phyloP scores from a whole-genome alignment of 2,888 invertebrate species.

The Mechanitis mazaeus region DNA sequence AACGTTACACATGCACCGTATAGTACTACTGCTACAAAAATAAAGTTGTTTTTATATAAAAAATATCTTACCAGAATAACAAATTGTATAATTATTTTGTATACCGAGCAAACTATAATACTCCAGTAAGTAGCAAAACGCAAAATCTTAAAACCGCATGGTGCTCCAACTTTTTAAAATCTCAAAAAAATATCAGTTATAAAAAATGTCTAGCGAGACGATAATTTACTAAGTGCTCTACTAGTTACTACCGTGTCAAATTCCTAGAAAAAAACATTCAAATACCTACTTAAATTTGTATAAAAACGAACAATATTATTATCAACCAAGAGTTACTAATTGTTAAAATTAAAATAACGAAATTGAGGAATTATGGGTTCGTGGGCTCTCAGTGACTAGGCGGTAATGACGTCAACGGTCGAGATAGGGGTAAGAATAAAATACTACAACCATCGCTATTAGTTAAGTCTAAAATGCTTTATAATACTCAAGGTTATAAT shows the following conservation, averaged over 20 bases:
- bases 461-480: conserved; percentile 58
- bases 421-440: conserved; percentile 41
- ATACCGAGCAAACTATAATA: conserved; percentile 68
- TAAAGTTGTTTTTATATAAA: conserved; percentile 70
- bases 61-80: conserved; percentile 75
- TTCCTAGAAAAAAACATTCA: conserved; percentile 49
- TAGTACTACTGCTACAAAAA: conserved; percentile 71
- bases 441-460: conserved; percentile 46
- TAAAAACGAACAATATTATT: conserved; percentile 69
- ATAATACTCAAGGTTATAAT: conserved; percentile 56
- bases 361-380: conserved; percentile 56
- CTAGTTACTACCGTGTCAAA: conserved; percentile 72
- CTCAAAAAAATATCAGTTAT: conserved; percentile 53
- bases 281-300: conserved; percentile 59
- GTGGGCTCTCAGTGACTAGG: conserved; percentile 76
- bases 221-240: conserved; percentile 68
- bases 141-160: conserved; percentile 38
- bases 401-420: conserved; percentile 62
- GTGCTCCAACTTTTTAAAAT: conserved; percentile 53
- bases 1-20: conserved; percentile 75
- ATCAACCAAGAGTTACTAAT: conserved; percentile 70
- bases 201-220: conserved; percentile 67
- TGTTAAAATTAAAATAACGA: conserved; percentile 55
- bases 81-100: conserved; percentile 71
- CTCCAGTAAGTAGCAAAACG: conserved; percentile 58